Base-by-base conservation (phyloP, 2,888 invertebrate genomes). In the Synanthedon tipuliformis region DNA sequence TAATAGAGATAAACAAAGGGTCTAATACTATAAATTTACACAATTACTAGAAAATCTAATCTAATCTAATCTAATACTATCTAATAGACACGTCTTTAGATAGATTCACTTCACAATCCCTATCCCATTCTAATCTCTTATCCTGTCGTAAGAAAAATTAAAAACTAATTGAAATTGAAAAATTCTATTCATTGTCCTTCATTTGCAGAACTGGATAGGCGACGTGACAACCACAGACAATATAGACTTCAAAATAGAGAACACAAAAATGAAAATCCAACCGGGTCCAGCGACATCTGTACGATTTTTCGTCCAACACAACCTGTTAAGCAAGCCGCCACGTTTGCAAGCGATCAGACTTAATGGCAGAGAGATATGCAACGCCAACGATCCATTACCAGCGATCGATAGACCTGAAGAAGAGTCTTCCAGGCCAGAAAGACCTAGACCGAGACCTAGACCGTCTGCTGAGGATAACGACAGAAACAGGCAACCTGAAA, bases 251-350 rank as follows among this genome's bases (percentile, higher is more conserved):
- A 88, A 89, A 55, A 85, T 91, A 40, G 88, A 89, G 58, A 90
- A 90, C 63, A 81, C 88, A 0, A 87, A 88, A 50, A 89, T 89
- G 78, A 86, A 81, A 57, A 79, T 91, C 34, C 83, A 85, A 53
- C 89, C 90, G 0, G 90, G 89, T 0, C 88, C 89, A 1, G 88
- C 90, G 0, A 76, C 88, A 1, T 71, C 88, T 0, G 82, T 91
- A 10, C 75, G 89, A 3, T 90, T 92, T 71, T 91, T 90, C 71
- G 89, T 91, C 1, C 89, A 89, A 56, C 91, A 89, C 71, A 88
- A 89, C 61, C 74, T 81, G 1, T 63, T 79, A 1, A 79, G 74
- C 50, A 78, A 78, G 18, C 71, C 85, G 0, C 91, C 91, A 0
- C 83, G 78, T 54, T 63, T 90, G 1, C 71, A 69, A 55, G 78